Conservation (phyloP, 1,140 invertebrate genomes). For the Neodiprion virginianus region DNA sequence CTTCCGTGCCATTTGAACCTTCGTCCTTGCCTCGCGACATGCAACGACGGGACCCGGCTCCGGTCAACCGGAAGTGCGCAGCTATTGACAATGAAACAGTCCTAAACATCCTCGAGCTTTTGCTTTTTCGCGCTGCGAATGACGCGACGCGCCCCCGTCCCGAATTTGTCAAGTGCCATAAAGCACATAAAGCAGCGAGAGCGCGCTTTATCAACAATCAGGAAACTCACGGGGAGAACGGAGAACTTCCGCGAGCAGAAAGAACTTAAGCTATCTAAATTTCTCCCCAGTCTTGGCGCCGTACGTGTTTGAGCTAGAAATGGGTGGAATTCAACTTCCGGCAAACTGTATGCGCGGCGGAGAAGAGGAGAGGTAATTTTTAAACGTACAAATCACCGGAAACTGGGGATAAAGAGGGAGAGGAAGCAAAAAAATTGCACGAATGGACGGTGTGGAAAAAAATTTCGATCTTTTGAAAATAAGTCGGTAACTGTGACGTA, state of each 20-base stretch:
- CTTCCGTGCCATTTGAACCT: not conserved
- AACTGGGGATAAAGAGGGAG: too few species aligned
- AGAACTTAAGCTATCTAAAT: slow-evolving; percentile 5
- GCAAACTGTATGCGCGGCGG: not conserved
- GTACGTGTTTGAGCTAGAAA: not conserved
- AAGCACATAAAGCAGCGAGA: not conserved
- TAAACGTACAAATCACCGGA: too few species aligned
- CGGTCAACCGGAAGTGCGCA: too few species aligned
- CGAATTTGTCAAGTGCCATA: not conserved
- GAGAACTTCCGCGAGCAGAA: not conserved
- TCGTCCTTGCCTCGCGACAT: not conserved
- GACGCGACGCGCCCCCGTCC: too few species aligned
- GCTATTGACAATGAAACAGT: not conserved
- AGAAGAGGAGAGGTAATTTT: too few species aligned
- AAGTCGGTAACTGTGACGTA: not conserved
- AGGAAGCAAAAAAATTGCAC: too few species aligned
- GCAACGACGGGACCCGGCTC: not conserved
- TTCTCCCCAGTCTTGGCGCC: not conserved
- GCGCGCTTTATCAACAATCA: not conserved
- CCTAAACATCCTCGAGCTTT: not conserved
- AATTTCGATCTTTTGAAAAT: not conserved
- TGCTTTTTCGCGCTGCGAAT: too few species aligned
- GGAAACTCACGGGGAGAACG: not conserved
- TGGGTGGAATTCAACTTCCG: not conserved
- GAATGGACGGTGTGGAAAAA: too few species aligned